Conservation (phyloP, 2,888 invertebrate species). For the Limnephilus lunatus region DNA sequence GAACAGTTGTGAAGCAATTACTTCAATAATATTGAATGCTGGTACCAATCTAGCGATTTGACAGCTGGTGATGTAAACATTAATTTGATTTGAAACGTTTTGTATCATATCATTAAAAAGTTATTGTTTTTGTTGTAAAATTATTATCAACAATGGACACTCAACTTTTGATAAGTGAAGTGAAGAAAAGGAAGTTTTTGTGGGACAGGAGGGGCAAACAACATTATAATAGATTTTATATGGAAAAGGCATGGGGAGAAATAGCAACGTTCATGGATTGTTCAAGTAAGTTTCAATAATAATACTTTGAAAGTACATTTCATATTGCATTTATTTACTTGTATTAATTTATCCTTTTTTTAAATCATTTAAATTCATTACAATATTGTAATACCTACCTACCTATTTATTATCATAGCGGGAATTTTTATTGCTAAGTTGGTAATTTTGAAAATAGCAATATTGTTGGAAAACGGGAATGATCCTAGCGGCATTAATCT, state of each 20-base stretch:
- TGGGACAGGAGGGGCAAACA: conserved; percentile 52
- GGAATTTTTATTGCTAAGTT: neutral
- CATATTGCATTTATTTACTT: too few relatives aligned
- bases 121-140: neutral
- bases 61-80: neutral
- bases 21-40: neutral
- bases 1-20: neutral
- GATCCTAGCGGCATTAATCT: neutral
- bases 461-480: neutral
- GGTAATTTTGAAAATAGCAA: neutral
- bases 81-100: neutral
- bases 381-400: neutral
- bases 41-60: neutral
- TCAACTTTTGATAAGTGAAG: conserved; percentile 53
- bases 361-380: neutral
- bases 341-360: neutral
- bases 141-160: conserved; percentile 47
- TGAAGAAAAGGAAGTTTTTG: conserved; percentile 47
- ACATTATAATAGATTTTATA: conserved; percentile 51
- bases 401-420: neutral
- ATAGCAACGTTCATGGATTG: conserved; percentile 54
- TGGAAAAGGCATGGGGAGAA: conserved; percentile 53
- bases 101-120: neutral
- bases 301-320: neutral
- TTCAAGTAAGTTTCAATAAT: conserved; percentile 47